A percentile compares a stretch with the other conserved stretches of the same genome.
These are phyloP conservation scores for Andinoacara biseriatus DNA, from an alignment of 2,113 vertebrate genomes.

Conservation along the genomic window DNA sequence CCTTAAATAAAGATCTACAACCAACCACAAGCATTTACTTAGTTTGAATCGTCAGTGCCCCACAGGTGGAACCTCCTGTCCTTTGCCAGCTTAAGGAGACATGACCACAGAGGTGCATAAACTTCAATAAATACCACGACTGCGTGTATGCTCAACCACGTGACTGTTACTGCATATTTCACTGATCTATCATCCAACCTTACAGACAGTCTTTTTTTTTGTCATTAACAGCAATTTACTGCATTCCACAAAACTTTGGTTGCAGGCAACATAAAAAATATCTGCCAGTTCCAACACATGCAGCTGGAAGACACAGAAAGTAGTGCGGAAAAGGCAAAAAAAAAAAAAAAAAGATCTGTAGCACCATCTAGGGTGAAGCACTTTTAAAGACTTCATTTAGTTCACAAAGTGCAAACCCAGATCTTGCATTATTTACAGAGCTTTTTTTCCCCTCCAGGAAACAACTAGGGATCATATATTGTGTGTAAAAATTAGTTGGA, in stretches of 20 bases:
- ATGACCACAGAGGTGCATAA: conserved; percentile 3
- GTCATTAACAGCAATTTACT: conserved; percentile 29
- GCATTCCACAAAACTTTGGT: conserved; percentile 43
- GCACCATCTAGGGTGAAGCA: conserved; percentile 45
- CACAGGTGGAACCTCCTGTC: conserved; percentile 36
- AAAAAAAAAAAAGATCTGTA: conserved; percentile 13
- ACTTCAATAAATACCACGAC: background rate
- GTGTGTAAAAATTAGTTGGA: background rate
- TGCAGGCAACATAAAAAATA: conserved; percentile 34
- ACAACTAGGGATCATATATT: background rate
- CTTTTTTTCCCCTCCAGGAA: background rate
- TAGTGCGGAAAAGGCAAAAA: background rate
- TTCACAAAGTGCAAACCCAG: background rate
- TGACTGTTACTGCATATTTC: background rate
- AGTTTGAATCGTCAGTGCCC: background rate
- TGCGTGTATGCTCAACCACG: background rate
- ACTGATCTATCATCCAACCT: background rate
- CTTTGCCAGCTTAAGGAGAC: background rate
- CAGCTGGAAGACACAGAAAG: background rate
- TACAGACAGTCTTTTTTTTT: conserved; percentile 25
- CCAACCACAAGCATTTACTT: conserved; percentile 35
- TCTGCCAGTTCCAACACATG: background rate
- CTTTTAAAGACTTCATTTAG: background rate
- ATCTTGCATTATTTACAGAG: background rate
- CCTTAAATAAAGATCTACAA: conserved; percentile 20